A percentile compares a stretch with the other conserved stretches of the same genome.
Conservation (phyloP, 2,797 vertebrate species). For the Oreortyx pictus region DNA sequence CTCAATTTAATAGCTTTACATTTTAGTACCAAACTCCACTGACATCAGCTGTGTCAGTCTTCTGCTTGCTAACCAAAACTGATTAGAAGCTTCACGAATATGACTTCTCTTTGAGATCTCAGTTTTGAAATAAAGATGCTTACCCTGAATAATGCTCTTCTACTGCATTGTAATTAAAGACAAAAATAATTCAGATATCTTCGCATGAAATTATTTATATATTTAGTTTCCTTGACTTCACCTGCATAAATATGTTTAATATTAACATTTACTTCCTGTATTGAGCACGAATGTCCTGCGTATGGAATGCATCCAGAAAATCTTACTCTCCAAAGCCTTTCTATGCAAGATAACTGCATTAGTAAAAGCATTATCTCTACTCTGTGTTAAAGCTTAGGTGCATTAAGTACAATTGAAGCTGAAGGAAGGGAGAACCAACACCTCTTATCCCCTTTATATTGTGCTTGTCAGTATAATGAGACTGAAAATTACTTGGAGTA, state of each 20-base stretch:
- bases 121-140: background rate
- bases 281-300: background rate
- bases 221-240: background rate
- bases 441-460: background rate
- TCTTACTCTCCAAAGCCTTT: background rate
- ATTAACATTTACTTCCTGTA: background rate
- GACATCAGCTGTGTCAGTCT: background rate
- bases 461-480: background rate
- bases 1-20: background rate
- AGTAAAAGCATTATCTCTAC: background rate
- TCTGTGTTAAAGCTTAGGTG: fast-evolving
- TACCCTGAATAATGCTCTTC: background rate
- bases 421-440: background rate
- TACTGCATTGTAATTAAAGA: background rate
- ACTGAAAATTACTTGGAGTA: background rate
- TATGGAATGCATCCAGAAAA: background rate
- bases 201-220: background rate
- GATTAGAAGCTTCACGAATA: background rate
- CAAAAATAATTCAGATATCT: background rate
- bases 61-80: background rate
- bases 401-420: background rate
- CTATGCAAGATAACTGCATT: background rate
- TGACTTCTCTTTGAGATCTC: background rate
- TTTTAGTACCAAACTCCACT: background rate
- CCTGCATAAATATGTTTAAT: background rate